Percentiles rank a stretch among this genome's conserved stretches.
Evolutionary conservation across 35 echinoderm and acorn worm genomes (phyloP).

Genomic region (Acanthaster planci): DNA sequence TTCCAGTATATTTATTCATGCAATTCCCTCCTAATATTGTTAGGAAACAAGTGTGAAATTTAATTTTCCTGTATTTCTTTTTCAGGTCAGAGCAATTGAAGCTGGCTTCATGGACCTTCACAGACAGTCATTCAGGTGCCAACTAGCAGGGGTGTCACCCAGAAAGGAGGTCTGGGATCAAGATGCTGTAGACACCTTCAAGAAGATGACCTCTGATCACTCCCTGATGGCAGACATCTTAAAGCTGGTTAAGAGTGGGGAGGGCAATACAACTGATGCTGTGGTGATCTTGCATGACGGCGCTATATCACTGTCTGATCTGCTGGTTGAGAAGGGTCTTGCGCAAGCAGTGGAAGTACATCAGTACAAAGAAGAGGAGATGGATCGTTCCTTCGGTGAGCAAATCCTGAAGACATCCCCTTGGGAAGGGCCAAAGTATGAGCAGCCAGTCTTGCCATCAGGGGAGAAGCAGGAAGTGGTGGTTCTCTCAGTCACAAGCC

Average conservation of each 20-base stretch:
- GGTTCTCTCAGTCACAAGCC: constrained; percentile 8
- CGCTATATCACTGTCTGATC: constrained; percentile 2
- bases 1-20: too few species aligned
- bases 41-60: too few species aligned
- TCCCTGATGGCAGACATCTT: constrained; percentile 48
- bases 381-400: not conserved
- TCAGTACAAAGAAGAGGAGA: not conserved
- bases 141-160: constrained; percentile 21
- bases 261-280: not conserved
- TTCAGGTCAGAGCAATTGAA: not conserved
- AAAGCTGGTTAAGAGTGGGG: not conserved
- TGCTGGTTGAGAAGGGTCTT: not conserved
- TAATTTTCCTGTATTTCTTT: too few species aligned
- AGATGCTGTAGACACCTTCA: constrained; percentile 48
- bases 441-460: not conserved
- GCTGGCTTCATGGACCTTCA: not conserved
- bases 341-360: not conserved
- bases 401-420: not conserved
- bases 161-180: constrained; percentile 22
- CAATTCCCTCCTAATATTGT: too few species aligned
- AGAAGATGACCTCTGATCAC: constrained; percentile 27
- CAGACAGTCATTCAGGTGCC: constrained; percentile 47
- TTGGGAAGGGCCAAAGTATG: not conserved
- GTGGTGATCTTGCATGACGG: not conserved
- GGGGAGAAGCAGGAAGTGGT: not conserved